Base-by-base conservation (phyloP, 35 echinoderm and acorn worm species). In the Hemicentrotus pulcherrimus region DNA sequence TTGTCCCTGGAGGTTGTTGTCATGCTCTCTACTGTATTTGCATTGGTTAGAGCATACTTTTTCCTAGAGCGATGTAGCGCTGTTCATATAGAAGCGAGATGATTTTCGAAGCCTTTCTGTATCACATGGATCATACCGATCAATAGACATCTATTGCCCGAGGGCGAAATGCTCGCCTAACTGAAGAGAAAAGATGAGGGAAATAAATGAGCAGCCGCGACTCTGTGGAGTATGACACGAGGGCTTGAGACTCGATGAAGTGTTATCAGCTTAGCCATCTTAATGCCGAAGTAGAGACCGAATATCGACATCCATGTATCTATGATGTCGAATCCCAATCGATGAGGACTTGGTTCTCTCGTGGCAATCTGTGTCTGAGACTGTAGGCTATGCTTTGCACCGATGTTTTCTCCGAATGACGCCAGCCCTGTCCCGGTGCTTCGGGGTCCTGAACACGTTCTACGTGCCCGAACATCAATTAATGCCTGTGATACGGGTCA, bases 251-350 rank as follows among this genome's bases (percentile, higher is more conserved):
- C 50, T 10, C 50, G 50, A 55, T 55, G 11, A 55, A 55, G 65
- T 78, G 65, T 78, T 28, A 78, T 78, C 65, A 78, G 65, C 65
- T 78, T 78, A 78, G 65, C 65, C 65, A 78, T 78, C 65, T 78
- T 22, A 78, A 78, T 78, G 65, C n/a, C 65, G 65, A 78, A 78
- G 65, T 28, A 78, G 65, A 78, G 65, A 78, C 65, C 28, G 65
- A n/a, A 78, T 78, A 78, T 78, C 65, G 65, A 78, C 65, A n/a
- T 78, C 65, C 65, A n/a, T 78, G 65, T 78, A 78, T 78, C 65
- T 78, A 28, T 78, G 65, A 78, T 78, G 65, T 78, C 19, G 65
- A 78, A 22, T 78, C 19, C 19, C 65, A 28, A 78, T 78, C 65
- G 65, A 78, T 78, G 19, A 78, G 65, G 65, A 78, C 65, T 78